A percentile compares a stretch with the other conserved stretches of the same genome.
These are phyloP conservation scores for Hesperia comma DNA, from an alignment of 2,888 invertebrate species.

Conservation along the genomic window DNA sequence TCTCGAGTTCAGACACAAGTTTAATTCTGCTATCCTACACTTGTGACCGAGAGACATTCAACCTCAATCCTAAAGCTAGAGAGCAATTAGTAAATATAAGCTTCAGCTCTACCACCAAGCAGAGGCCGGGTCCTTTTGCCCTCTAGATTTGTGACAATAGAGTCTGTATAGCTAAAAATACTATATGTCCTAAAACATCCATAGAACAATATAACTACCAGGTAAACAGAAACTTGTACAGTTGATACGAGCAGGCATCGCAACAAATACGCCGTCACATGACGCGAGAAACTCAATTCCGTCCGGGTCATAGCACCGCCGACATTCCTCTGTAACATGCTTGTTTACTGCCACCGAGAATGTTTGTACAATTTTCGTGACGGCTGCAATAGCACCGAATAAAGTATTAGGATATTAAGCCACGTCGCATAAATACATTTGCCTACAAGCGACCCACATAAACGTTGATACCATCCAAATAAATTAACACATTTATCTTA, in stretches of 20 bases:
- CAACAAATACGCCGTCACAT: constrained; percentile 4
- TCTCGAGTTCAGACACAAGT: too few relatives aligned
- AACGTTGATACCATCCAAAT: constrained; percentile 9
- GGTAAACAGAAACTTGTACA: not conserved
- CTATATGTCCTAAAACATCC: too few relatives aligned
- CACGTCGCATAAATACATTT: constrained; percentile 13
- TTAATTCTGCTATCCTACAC: too few relatives aligned
- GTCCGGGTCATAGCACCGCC: constrained; percentile 17
- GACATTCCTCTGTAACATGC: constrained; percentile 17
- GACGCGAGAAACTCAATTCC: constrained; percentile 12
- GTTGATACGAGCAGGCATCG: not conserved
- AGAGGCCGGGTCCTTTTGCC: too few relatives aligned
- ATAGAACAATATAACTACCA: too few relatives aligned
- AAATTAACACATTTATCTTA: constrained; percentile 17
- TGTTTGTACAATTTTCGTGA: constrained; percentile 17
- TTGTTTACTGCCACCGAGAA: constrained; percentile 8
- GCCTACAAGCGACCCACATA: constrained; percentile 14
- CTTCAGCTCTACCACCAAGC: too few relatives aligned
- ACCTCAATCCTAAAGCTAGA: too few relatives aligned
- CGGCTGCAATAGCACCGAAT: constrained; percentile 5
- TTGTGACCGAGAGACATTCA: too few relatives aligned
- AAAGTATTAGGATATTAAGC: constrained; percentile 18
- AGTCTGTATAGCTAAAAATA: too few relatives aligned
- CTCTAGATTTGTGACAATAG: too few relatives aligned
- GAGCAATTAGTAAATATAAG: too few relatives aligned